Evolutionary conservation across 2,797 vertebrate species (phyloP).

Genomic region (Oreonectes daqikongensis): DNA sequence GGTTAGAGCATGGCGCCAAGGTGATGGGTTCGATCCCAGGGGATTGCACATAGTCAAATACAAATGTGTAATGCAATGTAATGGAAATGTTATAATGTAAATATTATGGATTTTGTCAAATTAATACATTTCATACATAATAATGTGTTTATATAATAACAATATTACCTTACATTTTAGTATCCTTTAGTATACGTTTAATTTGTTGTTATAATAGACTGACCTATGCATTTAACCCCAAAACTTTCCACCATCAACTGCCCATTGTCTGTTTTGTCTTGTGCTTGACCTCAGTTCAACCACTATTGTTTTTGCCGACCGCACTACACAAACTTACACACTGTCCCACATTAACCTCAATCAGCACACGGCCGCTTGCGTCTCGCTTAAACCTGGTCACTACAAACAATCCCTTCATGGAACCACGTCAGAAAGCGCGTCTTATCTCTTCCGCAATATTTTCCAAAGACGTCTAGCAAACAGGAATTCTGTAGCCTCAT

Average conservation of each 20-base stretch:
- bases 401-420: slow-evolving; percentile 42
- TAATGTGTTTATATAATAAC: too few species aligned
- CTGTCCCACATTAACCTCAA: slow-evolving; percentile 24
- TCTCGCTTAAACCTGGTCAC: slow-evolving; percentile 22
- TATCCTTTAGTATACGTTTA: too few species aligned
- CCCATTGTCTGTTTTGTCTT: slow-evolving; percentile 50
- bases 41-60: too few species aligned
- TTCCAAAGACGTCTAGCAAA: slow-evolving; percentile 50
- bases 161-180: neutral
- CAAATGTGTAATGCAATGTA: too few species aligned
- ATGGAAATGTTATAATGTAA: too few species aligned
- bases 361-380: slow-evolving; percentile 23
- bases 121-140: too few species aligned
- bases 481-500: slow-evolving; percentile 51
- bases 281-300: slow-evolving; percentile 35
- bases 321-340: slow-evolving; percentile 9
- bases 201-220: neutral
- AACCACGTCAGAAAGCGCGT: slow-evolving; percentile 24
- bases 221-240: neutral
- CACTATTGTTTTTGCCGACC: slow-evolving; percentile 49
- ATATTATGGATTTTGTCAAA: too few species aligned
- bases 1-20: too few species aligned
- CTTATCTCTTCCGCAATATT: slow-evolving; percentile 64
- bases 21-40: too few species aligned
- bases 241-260: slow-evolving; percentile 3